Conservation (phyloP, 2,888 invertebrate species). For the Axea sp. region DNA sequence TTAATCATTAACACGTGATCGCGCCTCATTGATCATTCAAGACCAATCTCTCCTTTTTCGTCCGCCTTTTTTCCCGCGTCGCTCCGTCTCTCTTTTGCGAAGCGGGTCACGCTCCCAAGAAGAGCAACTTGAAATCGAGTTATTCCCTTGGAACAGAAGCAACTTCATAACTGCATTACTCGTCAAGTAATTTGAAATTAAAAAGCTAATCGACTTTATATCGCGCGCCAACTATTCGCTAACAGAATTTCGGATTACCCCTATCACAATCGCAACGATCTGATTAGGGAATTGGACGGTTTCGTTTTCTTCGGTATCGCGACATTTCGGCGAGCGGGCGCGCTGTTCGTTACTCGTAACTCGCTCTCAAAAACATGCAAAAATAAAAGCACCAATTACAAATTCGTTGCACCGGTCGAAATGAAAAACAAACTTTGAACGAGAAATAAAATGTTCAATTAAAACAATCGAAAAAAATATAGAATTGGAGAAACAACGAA, state of each 20-base stretch:
- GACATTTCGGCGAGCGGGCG: no score
- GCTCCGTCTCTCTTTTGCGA: slow-evolving; percentile 34
- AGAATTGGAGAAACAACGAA: no score
- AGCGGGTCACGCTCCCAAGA: slow-evolving; percentile 43
- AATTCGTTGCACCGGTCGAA: no score
- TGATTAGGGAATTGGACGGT: neutral
- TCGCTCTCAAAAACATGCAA: no score
- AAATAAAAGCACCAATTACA: no score
- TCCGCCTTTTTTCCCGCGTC: neutral
- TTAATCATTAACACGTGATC: slow-evolving; percentile 14
- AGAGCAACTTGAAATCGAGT: slow-evolving; percentile 55
- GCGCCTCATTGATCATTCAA: slow-evolving; percentile 16
- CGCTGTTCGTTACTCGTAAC: no score
- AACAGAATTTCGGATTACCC: slow-evolving; percentile 45
- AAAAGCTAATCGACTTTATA: slow-evolving; percentile 57
- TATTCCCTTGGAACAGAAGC: slow-evolving; percentile 43
- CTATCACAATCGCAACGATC: slow-evolving; percentile 6
- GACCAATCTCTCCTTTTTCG: neutral
- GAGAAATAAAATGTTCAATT: no score
- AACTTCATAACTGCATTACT: slow-evolving; percentile 56
- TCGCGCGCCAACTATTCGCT: slow-evolving; percentile 45
- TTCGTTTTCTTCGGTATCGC: no score
- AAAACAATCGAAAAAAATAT: no score
- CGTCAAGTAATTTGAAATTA: slow-evolving; percentile 49
- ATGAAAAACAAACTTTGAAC: no score